Evolutionary conservation across 2,113 vertebrate species (phyloP).

Genomic region (Chloropsis cyanopogon): DNA sequence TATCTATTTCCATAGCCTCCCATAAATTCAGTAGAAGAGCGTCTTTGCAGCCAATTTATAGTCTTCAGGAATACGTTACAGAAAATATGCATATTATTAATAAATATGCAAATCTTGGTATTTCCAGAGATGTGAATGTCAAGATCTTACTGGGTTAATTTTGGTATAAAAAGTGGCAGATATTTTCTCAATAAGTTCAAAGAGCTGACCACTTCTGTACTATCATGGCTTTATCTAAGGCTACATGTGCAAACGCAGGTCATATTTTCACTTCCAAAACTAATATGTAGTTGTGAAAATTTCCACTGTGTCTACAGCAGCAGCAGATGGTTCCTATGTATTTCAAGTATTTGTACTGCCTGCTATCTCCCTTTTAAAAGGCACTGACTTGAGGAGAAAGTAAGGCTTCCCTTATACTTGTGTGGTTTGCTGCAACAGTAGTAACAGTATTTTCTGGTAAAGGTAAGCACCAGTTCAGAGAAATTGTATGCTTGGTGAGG

Average conservation of each 20-base stretch:
- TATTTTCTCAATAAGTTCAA: not conserved
- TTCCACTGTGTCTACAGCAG: not conserved
- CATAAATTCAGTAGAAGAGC: not conserved
- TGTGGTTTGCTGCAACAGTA: rapidly evolving
- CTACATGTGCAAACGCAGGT: not conserved
- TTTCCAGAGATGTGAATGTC: not conserved
- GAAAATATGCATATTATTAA: not conserved
- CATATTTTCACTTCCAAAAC: not conserved
- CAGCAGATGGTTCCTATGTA: not conserved
- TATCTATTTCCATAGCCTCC: not conserved
- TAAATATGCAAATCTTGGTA: not conserved
- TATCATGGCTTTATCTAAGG: not conserved
- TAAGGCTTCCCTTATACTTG: not conserved
- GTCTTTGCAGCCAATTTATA: not conserved
- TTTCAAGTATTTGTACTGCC: not conserved
- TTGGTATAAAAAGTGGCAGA: not conserved
- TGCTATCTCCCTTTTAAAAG: not conserved
- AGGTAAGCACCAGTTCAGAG: not conserved
- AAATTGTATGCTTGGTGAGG: not conserved
- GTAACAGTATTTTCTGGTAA: not conserved
- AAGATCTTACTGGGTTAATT: not conserved
- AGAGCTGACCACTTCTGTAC: not conserved
- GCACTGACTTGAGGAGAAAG: not conserved
- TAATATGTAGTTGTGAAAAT: not conserved
- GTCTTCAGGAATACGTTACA: not conserved